A percentile compares a stretch with the other conserved stretches of the same genome.
phyloP scores from a whole-genome alignment of 2,888 invertebrate species.

The Spodoptera exigua region DNA sequence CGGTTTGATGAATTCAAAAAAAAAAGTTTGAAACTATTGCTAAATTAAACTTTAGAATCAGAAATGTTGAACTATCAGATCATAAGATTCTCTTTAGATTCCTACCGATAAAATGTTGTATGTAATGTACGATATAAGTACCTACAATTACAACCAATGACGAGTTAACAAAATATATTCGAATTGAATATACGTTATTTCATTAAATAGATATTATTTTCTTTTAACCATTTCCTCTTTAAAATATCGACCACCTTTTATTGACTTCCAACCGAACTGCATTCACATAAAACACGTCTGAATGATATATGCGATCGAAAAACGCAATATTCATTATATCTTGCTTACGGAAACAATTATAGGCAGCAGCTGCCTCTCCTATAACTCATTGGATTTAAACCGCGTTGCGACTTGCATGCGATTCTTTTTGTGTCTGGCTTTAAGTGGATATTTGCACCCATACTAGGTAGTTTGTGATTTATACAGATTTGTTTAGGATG shows the following conservation, averaged over 20 bases:
- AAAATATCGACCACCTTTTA: not conserved
- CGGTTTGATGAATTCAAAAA: no score
- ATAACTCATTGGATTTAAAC: constrained; percentile 64
- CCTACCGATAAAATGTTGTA: no score
- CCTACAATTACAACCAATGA: no score
- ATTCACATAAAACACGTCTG: constrained; percentile 22
- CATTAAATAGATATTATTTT: no score
- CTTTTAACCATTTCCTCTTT: no score
- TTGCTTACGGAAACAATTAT: constrained; percentile 71
- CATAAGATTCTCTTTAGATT: no score
- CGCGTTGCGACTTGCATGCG: constrained; percentile 37
- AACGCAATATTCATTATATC: constrained; percentile 61
- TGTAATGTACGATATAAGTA: no score
- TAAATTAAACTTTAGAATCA: no score
- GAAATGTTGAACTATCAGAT: no score
- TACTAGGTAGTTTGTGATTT: constrained; percentile 33
- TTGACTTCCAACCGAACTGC: constrained; percentile 5
- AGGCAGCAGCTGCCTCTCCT: constrained; percentile 56
- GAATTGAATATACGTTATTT: no score
- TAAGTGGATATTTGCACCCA: constrained; percentile 43
- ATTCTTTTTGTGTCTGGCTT: constrained; percentile 55
- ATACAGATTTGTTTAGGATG: constrained; percentile 4
- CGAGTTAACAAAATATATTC: no score
- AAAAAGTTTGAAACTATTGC: no score
- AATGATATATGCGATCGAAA: constrained; percentile 51